Conservation (phyloP, 2,888 invertebrate species). For the Leptinotarsa rubiginosa region DNA sequence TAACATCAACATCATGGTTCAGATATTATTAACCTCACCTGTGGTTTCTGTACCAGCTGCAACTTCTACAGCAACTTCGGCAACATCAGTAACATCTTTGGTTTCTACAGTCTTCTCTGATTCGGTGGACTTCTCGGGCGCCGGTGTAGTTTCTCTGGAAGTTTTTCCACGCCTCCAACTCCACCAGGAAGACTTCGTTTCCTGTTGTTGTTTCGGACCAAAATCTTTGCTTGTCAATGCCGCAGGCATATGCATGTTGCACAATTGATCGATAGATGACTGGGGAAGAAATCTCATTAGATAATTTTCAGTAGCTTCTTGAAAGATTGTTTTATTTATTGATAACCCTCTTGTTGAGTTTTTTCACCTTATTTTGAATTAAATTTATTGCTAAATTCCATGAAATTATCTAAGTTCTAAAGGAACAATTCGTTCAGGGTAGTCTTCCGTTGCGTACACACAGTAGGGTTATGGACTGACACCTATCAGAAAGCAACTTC, state of each 20-base stretch:
- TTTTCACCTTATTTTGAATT: no score
- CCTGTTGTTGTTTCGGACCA: constrained; percentile 45
- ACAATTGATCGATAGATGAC: constrained; percentile 64
- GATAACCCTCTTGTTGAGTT: not conserved
- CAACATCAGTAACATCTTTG: constrained; percentile 42
- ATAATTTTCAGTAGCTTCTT: not conserved
- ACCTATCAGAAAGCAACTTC: no score
- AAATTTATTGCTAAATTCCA: no score
- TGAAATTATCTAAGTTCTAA: no score
- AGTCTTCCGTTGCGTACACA: no score
- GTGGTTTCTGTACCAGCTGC: constrained; percentile 30
- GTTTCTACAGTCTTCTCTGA: constrained; percentile 46
- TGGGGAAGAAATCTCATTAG: constrained; percentile 21
- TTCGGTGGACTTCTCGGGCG: constrained; percentile 46
- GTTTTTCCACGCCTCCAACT: constrained; percentile 71
- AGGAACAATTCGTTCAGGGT: no score
- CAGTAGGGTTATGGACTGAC: no score
- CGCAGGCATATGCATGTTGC: constrained; percentile 62
- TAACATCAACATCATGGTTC: no score
- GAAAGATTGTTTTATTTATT: not conserved
- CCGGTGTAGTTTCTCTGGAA: constrained; percentile 60
- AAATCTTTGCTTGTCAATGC: constrained; percentile 39
- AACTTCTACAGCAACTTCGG: constrained; percentile 36
- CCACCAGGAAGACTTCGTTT: constrained; percentile 69
- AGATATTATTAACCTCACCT: constrained; percentile 19